Evolutionary conservation across 1,140 invertebrate species (phyloP).

Genomic region (Saccostrea echinata): DNA sequence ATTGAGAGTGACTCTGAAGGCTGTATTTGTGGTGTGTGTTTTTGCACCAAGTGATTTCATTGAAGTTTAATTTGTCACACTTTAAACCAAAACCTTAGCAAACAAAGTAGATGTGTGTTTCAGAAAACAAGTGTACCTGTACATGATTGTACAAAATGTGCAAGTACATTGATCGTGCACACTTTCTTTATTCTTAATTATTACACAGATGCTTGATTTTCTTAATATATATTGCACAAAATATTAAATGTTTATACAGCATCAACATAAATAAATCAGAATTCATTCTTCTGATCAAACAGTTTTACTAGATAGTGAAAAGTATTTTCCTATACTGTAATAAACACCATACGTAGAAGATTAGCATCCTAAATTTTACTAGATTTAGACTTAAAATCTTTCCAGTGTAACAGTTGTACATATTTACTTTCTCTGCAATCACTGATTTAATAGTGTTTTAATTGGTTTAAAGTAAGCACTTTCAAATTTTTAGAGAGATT

Average conservation of each 20-base stretch:
- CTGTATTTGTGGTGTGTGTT: background rate
- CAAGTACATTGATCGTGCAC: background rate
- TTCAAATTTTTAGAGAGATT: too few species aligned
- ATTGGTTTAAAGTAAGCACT: too few species aligned
- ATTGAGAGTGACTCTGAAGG: conserved; percentile 12
- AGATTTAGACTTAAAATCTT: too few species aligned
- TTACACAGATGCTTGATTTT: background rate
- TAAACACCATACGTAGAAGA: too few species aligned
- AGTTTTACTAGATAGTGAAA: too few species aligned
- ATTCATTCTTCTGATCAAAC: background rate
- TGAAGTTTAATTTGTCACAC: background rate
- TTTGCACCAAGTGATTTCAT: background rate
- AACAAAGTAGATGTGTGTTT: background rate
- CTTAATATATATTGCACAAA: background rate
- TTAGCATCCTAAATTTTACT: too few species aligned
- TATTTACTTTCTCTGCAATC: too few species aligned
- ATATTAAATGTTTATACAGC: background rate
- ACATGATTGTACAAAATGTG: background rate
- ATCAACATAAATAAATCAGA: background rate
- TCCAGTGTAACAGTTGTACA: too few species aligned
- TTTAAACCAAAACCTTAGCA: background rate
- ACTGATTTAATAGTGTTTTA: too few species aligned
- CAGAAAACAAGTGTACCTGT: background rate
- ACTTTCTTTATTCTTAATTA: background rate
- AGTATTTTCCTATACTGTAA: too few species aligned